Evolutionary conservation across 2,113 vertebrate genomes (phyloP).

Genomic region (Paramisgurnus dabryanus): DNA sequence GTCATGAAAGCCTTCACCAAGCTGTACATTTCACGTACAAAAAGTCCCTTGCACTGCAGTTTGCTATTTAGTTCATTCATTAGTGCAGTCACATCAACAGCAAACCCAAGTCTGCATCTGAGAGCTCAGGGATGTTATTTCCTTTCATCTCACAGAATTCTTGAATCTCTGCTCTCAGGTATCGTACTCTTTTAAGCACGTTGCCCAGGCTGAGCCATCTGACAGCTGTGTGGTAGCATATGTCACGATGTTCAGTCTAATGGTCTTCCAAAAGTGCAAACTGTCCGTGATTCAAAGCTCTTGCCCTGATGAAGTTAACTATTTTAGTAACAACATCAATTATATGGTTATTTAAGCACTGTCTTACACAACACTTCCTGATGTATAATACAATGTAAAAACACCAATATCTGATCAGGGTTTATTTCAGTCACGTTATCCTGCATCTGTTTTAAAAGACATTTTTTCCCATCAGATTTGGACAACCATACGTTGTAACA

Average conservation of each 20-base stretch:
- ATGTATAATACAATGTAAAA: conserved; percentile 48
- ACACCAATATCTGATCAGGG: neutral
- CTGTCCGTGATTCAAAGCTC: conserved; percentile 50
- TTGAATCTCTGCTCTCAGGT: conserved; percentile 34
- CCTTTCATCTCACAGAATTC: conserved; percentile 53
- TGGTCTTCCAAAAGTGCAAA: conserved; percentile 52
- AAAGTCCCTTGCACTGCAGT: conserved; percentile 55
- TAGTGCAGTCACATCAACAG: conserved; percentile 46
- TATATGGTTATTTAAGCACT: conserved; percentile 46
- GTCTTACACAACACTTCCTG: conserved; percentile 40
- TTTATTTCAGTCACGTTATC: conserved; percentile 25
- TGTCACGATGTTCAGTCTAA: conserved; percentile 44
- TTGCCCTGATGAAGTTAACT: conserved; percentile 46
- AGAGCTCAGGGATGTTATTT: conserved; percentile 46
- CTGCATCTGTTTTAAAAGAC: conserved; percentile 23
- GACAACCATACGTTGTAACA: conserved; percentile 33
- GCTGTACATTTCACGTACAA: conserved; percentile 58
- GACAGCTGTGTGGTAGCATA: conserved; percentile 49
- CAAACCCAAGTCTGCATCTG: conserved; percentile 51
- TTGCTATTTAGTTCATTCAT: conserved; percentile 58
- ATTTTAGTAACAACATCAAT: conserved; percentile 48
- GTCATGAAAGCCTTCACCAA: conserved; percentile 56
- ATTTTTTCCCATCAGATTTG: conserved; percentile 37
- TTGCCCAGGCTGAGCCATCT: conserved; percentile 51
- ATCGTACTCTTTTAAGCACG: conserved; percentile 9